Evolutionary conservation across 2,888 invertebrate species (phyloP).

Genomic region (Phlogophora meticulosa): DNA sequence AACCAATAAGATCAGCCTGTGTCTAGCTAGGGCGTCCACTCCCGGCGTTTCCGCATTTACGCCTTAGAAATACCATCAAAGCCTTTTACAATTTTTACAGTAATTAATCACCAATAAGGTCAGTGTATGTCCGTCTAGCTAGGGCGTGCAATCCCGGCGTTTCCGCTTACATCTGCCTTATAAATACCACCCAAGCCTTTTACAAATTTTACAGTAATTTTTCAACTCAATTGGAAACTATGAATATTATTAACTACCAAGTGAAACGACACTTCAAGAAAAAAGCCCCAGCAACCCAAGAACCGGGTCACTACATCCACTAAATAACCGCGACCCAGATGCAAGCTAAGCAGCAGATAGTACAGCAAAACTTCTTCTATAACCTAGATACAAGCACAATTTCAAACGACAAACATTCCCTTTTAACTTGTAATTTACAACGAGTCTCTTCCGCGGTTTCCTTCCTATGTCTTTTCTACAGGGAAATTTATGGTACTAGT

Average conservation of each 20-base stretch:
- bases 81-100: no score
- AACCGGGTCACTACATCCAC: conserved; percentile 19
- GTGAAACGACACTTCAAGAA: background rate
- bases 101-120: no score
- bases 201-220: background rate
- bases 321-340: conserved; percentile 42
- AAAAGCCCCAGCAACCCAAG: background rate
- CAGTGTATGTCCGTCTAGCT: no score
- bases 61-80: no score
- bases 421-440: conserved; percentile 53
- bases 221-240: background rate
- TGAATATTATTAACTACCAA: background rate
- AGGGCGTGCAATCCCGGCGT: no score
- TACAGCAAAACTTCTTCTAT: conserved; percentile 31
- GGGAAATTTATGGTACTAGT: conserved; percentile 53
- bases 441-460: conserved; percentile 54
- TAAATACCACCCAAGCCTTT: no score
- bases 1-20: no score
- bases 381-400: conserved; percentile 35
- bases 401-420: conserved; percentile 45
- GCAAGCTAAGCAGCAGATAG: conserved; percentile 20
- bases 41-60: no score
- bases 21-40: no score
- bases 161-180: no score
- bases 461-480: conserved; percentile 54